A percentile compares a stretch with the other conserved stretches of the same genome.
phyloP scores from a whole-genome alignment of 1,140 invertebrate genomes.

The Drosophila kepulauana region DNA sequence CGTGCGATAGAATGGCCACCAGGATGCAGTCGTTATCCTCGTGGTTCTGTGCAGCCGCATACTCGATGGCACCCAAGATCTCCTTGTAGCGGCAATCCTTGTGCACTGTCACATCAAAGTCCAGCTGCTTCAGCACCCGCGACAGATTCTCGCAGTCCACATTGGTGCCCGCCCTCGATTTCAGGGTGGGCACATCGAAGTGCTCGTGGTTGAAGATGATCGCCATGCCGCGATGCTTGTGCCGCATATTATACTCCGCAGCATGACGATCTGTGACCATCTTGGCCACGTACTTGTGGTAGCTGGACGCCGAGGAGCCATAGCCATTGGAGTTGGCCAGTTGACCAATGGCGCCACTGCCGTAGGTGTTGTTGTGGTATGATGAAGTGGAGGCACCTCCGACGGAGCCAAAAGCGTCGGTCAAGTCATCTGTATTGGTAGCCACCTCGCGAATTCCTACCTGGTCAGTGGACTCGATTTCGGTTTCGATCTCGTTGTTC shows the following conservation, averaged over 20 bases:
- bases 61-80: constrained; percentile 88
- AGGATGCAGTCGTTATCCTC: constrained; percentile 91
- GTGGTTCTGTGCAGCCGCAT: constrained; percentile 90
- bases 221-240: constrained; percentile 92
- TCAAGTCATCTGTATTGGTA: constrained; percentile 63
- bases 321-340: constrained; percentile 67
- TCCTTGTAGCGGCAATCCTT: constrained; percentile 88
- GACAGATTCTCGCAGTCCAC: constrained; percentile 90
- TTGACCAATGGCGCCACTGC: constrained; percentile 75
- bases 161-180: constrained; percentile 90
- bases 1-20: constrained; percentile 94
- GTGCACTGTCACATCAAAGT: constrained; percentile 90
- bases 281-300: constrained; percentile 81
- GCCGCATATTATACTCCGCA: constrained; percentile 94
- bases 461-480: constrained; percentile 71
- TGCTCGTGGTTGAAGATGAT: constrained; percentile 96
- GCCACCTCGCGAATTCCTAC: constrained; percentile 63
- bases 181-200: constrained; percentile 88
- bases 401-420: constrained; percentile 72
- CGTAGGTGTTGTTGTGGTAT: constrained; percentile 45
- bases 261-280: constrained; percentile 90
- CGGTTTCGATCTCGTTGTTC: constrained; percentile 43
- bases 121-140: constrained; percentile 88
- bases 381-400: constrained; percentile 21
- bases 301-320: constrained; percentile 49